These are phyloP conservation scores for Lutjanus argentimaculatus DNA, from an alignment of 2,797 vertebrate genomes.

Conservation along the genomic window DNA sequence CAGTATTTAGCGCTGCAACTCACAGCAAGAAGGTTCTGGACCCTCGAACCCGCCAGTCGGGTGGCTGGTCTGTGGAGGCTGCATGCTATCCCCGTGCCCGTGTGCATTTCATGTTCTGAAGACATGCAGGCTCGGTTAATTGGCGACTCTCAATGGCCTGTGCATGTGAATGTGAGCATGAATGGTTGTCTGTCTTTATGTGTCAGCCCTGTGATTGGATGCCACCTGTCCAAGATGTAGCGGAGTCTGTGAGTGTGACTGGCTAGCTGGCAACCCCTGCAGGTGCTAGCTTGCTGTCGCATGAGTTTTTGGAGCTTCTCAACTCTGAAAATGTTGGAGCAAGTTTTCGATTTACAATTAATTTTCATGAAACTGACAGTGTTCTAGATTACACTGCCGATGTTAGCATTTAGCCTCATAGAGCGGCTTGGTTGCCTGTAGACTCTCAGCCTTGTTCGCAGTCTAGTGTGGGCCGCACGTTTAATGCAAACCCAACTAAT, in stretches of 20 bases:
- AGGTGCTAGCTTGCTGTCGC: too few relatives aligned
- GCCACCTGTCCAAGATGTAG: too few relatives aligned
- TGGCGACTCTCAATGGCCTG: background rate
- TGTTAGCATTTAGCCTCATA: background rate
- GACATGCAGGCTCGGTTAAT: background rate
- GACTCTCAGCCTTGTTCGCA: background rate
- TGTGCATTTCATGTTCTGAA: background rate
- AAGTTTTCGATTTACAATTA: too few relatives aligned
- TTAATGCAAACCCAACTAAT: conserved; percentile 67
- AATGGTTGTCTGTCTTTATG: too few relatives aligned
- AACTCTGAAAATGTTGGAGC: too few relatives aligned
- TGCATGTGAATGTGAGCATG: too few relatives aligned
- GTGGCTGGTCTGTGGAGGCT: background rate
- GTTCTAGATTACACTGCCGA: too few relatives aligned
- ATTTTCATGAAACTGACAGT: too few relatives aligned
- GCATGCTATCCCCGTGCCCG: background rate
- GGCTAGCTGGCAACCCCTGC: too few relatives aligned
- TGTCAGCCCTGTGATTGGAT: too few relatives aligned
- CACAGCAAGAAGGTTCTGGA: background rate
- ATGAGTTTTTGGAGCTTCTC: too few relatives aligned
- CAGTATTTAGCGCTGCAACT: background rate
- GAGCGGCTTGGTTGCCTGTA: background rate
- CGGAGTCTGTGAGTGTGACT: too few relatives aligned
- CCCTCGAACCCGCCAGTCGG: background rate
- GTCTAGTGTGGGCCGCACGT: conserved; percentile 2